Conservation (phyloP, 2,113 vertebrate genomes). For the Odocoileus hemionus region DNA sequence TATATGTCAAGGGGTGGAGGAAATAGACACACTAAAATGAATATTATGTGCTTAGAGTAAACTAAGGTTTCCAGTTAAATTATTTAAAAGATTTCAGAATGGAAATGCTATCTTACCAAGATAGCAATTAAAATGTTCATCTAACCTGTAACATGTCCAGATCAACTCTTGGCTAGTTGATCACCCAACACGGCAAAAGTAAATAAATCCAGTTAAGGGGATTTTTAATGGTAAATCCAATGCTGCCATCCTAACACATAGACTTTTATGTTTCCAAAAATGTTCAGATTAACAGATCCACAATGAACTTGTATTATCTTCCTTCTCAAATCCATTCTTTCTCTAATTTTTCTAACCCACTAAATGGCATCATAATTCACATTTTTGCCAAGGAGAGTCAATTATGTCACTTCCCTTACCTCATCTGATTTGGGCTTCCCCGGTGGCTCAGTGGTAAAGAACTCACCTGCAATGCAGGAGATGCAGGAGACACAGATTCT, state of each 20-base stretch:
- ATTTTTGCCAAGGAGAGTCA: not conserved
- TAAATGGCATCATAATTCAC: not conserved
- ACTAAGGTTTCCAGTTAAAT: not conserved
- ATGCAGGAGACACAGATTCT: not conserved
- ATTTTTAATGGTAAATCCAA: not conserved
- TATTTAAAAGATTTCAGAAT: constrained; percentile 2
- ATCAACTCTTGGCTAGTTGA: not conserved
- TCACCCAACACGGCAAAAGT: not conserved
- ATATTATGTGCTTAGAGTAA: not conserved
- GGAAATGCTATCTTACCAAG: constrained; percentile 6
- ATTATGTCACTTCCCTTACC: not conserved
- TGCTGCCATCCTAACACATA: not conserved
- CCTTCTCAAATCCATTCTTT: not conserved
- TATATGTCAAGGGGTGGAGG: not conserved
- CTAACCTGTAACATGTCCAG: not conserved
- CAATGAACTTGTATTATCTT: not conserved
- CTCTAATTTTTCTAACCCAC: not conserved
- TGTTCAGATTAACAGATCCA: not conserved
- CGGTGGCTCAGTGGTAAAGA: not conserved
- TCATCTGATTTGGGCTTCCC: not conserved
- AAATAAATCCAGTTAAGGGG: not conserved
- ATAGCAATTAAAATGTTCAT: not conserved
- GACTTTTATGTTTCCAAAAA: constrained; percentile 1
- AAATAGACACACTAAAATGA: not conserved
- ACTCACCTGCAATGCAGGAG: not conserved